Percentiles rank a stretch among this genome's conserved stretches.
These are phyloP conservation scores for Drosophila busckii DNA, from an alignment of 1,140 invertebrate genomes.

Conservation along the genomic window DNA sequence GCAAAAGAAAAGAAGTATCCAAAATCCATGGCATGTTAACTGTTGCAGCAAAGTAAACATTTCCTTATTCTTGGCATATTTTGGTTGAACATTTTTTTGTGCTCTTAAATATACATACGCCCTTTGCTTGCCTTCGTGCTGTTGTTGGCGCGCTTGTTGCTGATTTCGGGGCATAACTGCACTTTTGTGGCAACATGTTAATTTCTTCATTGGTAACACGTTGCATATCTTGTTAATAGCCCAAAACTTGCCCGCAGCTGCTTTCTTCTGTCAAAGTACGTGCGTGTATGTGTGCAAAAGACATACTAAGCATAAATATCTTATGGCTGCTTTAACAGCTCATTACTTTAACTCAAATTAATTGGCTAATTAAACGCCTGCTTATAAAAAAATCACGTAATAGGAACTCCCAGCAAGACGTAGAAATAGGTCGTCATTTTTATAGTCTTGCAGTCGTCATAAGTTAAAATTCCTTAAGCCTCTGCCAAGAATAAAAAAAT, in stretches of 20 bases:
- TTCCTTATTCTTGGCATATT: constrained; percentile 70
- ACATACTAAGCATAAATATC: not conserved
- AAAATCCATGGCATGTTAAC: constrained; percentile 60
- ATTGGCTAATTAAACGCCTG: constrained; percentile 22
- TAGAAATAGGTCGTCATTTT: no score
- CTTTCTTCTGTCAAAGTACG: constrained; percentile 25
- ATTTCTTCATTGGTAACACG: constrained; percentile 61
- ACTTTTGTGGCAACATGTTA: constrained; percentile 71
- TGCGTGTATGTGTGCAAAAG: not conserved
- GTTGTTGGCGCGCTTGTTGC: constrained; percentile 29
- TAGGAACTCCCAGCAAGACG: constrained; percentile 12
- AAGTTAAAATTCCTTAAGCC: no score
- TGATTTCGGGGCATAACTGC: constrained; percentile 60
- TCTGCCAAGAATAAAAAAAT: no score
- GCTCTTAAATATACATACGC: constrained; percentile 52
- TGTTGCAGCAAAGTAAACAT: constrained; percentile 70
- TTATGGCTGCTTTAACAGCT: no score
- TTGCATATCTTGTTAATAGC: constrained; percentile 12
- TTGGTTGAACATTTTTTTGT: constrained; percentile 64
- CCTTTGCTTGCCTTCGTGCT: constrained; percentile 10
- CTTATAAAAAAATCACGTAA: constrained; percentile 21
- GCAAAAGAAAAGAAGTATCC: no score
- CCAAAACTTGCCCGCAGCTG: not conserved
- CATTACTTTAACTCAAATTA: constrained; percentile 4
- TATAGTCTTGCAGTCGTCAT: no score